Evolutionary conservation across 2,113 vertebrate species (phyloP), one percentile per base, ranked within the genome.

Genomic region (Eidolon helvum): DNA sequence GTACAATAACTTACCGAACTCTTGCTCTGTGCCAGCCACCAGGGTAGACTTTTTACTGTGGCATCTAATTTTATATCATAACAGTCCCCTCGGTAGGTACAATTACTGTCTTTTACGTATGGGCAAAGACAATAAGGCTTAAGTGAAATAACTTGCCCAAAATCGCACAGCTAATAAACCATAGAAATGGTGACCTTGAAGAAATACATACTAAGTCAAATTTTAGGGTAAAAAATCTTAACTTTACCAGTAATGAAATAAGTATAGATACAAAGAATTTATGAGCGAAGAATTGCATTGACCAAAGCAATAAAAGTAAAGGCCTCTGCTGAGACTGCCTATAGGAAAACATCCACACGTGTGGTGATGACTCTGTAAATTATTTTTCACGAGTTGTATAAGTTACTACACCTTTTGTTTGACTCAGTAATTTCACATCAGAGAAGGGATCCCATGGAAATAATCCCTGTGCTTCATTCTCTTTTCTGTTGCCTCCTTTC

Each of bases 241-340:
- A 74, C 57, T 79, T 90, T 87, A 26, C 68, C n/a, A 92, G 19
- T 85, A 80, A 94, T 79, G 21, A 94, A 93, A 35, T 92, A 95
- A 87, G 48, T 83, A 1, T 59, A 79, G 78, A 75, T 77, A 15
- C 24, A 71, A 68, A 80, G 45, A 79, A 89, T 86, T 85, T 87
- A 78, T n/a, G 45, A 80, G 63, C 66, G 10, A 77, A 21, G 40
- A 61, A 38, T 89, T 93, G 4, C 55, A 38, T 35, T 87, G 63
- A 92, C 24, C 79, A 84, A 87, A 90, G 35, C 40, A 90, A 30
- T 65, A 28, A 90, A 97, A 90, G 10, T 68, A 66, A 65, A 87
- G 45, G 30, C 61, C 22, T 33, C 14, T 71, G 65, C 10, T 84
- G 68, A 93, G 38, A 61, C n/a, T 30, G 35, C n/a, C 50, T 71